These are phyloP conservation scores for Stegastes partitus DNA, from an alignment of 2,113 vertebrate species.

Conservation along the genomic window DNA sequence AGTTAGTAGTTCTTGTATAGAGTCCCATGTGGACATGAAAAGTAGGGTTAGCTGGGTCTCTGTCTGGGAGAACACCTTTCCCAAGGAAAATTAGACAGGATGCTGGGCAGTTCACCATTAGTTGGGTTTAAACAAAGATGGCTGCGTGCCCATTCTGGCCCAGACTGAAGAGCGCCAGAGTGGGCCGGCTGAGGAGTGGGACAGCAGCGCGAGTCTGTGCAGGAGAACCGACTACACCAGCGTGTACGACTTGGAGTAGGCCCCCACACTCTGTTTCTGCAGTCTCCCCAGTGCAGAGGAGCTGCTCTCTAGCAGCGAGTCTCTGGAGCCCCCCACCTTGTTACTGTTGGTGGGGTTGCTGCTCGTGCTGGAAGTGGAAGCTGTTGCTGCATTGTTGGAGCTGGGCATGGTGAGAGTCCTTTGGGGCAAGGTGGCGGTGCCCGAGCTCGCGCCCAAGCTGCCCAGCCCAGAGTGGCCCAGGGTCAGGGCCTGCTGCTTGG, in stretches of 20 bases:
- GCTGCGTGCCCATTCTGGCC: slow-evolving; percentile 64
- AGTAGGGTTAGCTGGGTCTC: slow-evolving; percentile 75
- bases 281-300: slow-evolving; percentile 92
- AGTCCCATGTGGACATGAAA: slow-evolving; percentile 74
- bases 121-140: slow-evolving; percentile 67
- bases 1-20: slow-evolving; percentile 76
- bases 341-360: slow-evolving; percentile 79
- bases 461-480: slow-evolving; percentile 89
- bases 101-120: slow-evolving; percentile 64
- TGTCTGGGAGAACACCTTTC: slow-evolving; percentile 58
- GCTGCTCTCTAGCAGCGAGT: slow-evolving; percentile 97
- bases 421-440: slow-evolving; percentile 95
- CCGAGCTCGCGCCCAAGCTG: slow-evolving; percentile 80
- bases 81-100: slow-evolving; percentile 62
- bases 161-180: slow-evolving; percentile 55
- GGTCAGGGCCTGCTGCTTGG: slow-evolving; percentile 90
- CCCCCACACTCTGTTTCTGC: slow-evolving; percentile 94
- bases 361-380: slow-evolving; percentile 83
- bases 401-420: slow-evolving; percentile 96
- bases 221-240: slow-evolving; percentile 89
- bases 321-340: slow-evolving; percentile 96
- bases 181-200: slow-evolving; percentile 56
- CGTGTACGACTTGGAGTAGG: slow-evolving; percentile 98
- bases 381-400: slow-evolving; percentile 81
- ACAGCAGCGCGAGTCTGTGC: slow-evolving; percentile 68